Evolutionary conservation across 2,113 vertebrate genomes (phyloP).

Genomic region (Herpailurus yagouaroundi): DNA sequence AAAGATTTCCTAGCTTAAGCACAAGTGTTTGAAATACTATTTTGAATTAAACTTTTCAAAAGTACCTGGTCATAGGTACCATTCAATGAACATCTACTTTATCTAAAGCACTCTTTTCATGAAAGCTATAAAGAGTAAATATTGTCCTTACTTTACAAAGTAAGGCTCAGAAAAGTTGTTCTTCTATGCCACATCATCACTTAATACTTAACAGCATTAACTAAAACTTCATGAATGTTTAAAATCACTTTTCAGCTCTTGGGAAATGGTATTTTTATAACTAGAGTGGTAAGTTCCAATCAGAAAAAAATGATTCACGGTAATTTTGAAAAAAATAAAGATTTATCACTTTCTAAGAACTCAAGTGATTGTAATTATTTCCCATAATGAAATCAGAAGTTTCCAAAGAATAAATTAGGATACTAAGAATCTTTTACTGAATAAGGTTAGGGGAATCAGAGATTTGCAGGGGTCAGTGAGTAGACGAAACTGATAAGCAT

Average conservation of each 20-base stretch:
- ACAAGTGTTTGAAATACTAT: background rate
- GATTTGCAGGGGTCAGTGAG: background rate
- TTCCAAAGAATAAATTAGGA: background rate
- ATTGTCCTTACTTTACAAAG: background rate
- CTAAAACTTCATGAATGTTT: slow-evolving; percentile 44
- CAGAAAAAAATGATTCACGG: slow-evolving; percentile 13
- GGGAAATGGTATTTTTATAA: slow-evolving; percentile 52
- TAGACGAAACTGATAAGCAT: slow-evolving; percentile 11
- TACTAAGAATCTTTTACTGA: background rate
- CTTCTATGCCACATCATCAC: background rate
- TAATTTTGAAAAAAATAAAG: slow-evolving; percentile 28
- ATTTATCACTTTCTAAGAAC: background rate
- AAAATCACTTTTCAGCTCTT: slow-evolving; percentile 43
- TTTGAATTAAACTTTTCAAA: slow-evolving; percentile 46
- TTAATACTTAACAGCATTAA: background rate
- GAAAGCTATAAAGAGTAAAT: background rate
- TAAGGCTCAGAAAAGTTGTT: slow-evolving; percentile 33
- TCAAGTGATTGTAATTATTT: slow-evolving; percentile 23
- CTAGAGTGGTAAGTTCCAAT: background rate
- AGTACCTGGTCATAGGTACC: background rate
- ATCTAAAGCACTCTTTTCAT: background rate
- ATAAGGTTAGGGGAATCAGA: background rate
- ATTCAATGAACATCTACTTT: background rate
- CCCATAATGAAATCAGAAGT: slow-evolving; percentile 19
- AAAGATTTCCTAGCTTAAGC: background rate